These are phyloP conservation scores for Noctua pronuba DNA, from an alignment of 2,888 invertebrate species.

Conservation along the genomic window DNA sequence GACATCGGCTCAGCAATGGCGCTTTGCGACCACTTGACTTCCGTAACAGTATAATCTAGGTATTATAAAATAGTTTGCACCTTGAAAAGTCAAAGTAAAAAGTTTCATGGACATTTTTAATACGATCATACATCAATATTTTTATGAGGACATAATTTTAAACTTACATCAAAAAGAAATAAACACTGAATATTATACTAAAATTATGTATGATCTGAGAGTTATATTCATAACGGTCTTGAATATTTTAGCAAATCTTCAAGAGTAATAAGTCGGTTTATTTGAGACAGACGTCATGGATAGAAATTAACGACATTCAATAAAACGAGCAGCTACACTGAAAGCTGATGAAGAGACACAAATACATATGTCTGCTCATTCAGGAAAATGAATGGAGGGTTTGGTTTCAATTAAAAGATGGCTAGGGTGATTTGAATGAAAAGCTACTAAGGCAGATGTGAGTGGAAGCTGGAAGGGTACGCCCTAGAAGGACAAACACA, in stretches of 20 bases:
- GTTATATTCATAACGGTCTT: background rate
- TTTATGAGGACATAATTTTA: conserved; percentile 23
- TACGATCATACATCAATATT: conserved; percentile 11
- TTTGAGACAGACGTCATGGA: background rate
- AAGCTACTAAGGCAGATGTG: background rate
- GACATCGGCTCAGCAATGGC: background rate
- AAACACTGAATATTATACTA: background rate
- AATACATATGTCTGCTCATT: background rate
- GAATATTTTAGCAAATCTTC: background rate
- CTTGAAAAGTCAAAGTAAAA: background rate
- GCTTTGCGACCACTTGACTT: background rate
- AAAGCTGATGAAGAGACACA: background rate
- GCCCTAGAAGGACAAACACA: background rate
- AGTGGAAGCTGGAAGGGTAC: background rate
- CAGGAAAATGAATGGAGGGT: background rate
- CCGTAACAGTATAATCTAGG: background rate
- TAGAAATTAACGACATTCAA: background rate
- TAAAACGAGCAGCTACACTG: background rate
- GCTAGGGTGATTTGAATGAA: background rate
- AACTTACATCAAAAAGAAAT: conserved; percentile 37
- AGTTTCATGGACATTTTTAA: conserved; percentile 10
- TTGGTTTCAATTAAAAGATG: background rate
- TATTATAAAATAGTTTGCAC: background rate
- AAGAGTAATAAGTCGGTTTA: conserved; percentile 2
- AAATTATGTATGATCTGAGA: conserved; percentile 15